phyloP scores from a whole-genome alignment of 35 echinoderm and acorn worm genomes.

The Apostichopus parvimensis region DNA sequence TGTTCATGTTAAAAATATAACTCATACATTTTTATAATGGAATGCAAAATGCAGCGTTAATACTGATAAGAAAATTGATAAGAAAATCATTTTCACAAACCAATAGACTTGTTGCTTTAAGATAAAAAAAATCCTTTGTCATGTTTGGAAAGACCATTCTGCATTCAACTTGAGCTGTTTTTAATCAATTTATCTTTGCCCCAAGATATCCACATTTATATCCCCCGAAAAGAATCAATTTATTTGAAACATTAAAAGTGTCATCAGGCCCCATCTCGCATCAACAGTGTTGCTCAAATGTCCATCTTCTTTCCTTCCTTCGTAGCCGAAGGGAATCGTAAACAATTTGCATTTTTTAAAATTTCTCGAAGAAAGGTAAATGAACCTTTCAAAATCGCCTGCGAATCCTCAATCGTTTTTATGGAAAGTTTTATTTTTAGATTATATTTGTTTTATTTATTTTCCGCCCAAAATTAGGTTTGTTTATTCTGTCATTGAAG shows the following conservation, averaged over 20 bases:
- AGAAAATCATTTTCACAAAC: too few species aligned
- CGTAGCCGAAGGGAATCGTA: not conserved
- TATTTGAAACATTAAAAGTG: not conserved
- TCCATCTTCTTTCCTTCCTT: not conserved
- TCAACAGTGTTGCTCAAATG: not conserved
- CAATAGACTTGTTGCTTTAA: too few species aligned
- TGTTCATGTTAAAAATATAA: too few species aligned
- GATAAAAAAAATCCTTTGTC: too few species aligned
- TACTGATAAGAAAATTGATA: too few species aligned
- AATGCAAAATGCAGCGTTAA: too few species aligned
- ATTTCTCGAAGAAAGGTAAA: not conserved
- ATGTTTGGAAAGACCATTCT: too few species aligned
- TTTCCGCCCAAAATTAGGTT: not conserved
- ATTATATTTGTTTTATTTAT: not conserved
- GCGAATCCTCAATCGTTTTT: not conserved
- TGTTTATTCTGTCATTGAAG: not conserved
- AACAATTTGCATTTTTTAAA: not conserved
- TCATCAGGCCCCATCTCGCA: not conserved
- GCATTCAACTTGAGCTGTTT: too few species aligned
- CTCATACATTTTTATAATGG: too few species aligned
- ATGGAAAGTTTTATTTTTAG: not conserved
- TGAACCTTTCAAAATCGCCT: not conserved
- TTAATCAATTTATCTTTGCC: too few species aligned
- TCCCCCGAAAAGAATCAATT: not conserved
- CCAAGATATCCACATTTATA: not conserved